Conservation (phyloP, 2,888 invertebrate species). For the Ariolimax columbianus region DNA sequence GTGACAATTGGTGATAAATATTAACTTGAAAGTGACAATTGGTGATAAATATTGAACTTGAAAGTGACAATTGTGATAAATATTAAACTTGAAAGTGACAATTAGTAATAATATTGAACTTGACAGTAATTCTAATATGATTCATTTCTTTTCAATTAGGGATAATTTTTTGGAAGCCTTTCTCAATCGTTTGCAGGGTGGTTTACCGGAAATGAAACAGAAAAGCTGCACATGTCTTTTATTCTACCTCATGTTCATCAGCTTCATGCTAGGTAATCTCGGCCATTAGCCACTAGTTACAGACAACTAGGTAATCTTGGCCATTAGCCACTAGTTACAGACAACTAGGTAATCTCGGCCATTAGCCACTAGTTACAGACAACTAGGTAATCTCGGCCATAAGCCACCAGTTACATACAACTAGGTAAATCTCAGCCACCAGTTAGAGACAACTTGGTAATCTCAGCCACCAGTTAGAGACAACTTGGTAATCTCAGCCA, state of each 20-base stretch:
- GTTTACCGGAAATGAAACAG: not conserved
- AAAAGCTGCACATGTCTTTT: not conserved
- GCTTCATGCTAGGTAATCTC: not conserved
- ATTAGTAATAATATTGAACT: not conserved
- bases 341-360: no score
- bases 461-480: no score
- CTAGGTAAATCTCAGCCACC: no score
- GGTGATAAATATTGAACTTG: not conserved
- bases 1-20: not conserved
- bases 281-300: no score
- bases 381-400: no score
- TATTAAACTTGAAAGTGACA: not conserved
- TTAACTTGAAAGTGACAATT: not conserved
- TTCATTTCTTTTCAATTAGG: constrained; percentile 7
- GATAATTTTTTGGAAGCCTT: not conserved
- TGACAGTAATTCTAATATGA: not conserved
- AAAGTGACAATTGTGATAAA: not conserved
- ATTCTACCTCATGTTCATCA: constrained; percentile 5
- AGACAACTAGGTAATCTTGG: not conserved
- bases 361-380: not conserved
- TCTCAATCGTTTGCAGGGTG: not conserved
- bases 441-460: no score
- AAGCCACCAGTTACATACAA: no score
- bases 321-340: not conserved
- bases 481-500: no score